Percentiles rank a stretch among this genome's conserved stretches.
phyloP scores from a whole-genome alignment of 2,113 vertebrate species.

The Turnix velox region DNA sequence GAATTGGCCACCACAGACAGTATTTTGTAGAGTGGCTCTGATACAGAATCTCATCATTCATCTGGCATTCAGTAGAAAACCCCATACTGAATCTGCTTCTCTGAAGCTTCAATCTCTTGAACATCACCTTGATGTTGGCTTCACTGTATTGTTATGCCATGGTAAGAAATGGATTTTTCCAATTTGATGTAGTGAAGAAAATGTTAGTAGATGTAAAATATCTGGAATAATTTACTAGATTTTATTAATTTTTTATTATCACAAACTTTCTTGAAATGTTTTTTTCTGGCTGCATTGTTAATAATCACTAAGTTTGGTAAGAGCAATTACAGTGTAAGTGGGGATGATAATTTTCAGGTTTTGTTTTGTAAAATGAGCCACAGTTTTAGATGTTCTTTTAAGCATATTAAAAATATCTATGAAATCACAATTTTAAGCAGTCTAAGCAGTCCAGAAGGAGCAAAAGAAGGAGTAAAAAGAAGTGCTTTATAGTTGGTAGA shows the following conservation, averaged over 20 bases:
- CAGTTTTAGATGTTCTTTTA: background rate
- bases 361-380: background rate
- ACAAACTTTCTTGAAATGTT: background rate
- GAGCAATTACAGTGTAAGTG: background rate
- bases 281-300: background rate
- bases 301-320: background rate
- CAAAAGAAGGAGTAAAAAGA: background rate
- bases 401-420: background rate
- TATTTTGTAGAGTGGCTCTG: background rate
- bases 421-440: background rate
- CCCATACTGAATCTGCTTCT: background rate
- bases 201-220: background rate
- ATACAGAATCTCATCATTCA: background rate
- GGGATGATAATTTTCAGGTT: background rate
- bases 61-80: background rate
- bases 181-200: background rate
- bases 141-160: background rate
- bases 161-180: background rate
- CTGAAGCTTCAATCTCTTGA: background rate
- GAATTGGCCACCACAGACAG: background rate
- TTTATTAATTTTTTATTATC: background rate
- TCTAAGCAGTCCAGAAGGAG: background rate
- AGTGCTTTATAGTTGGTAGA: background rate
- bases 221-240: background rate
- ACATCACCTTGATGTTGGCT: background rate